Evolutionary conservation across 2,113 vertebrate genomes (phyloP), one percentile per base, ranked within the genome.

Genomic region (Hylia prasina): DNA sequence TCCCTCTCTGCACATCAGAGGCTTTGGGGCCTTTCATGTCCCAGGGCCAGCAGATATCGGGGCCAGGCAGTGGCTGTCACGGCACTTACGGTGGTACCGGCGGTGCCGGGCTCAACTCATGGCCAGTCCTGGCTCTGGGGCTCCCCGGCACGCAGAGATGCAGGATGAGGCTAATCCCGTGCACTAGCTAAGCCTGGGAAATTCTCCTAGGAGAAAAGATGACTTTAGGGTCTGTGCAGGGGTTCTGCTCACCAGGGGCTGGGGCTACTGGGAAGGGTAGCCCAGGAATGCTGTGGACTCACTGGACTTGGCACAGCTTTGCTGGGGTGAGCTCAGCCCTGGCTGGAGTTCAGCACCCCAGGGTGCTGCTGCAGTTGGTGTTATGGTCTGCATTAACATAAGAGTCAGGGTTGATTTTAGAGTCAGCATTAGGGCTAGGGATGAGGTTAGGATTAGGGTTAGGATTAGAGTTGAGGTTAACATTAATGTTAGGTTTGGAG

Each of bases 21-120:
- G 85, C 64, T 96, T 90, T 78, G 79, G 22, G 56, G 68, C 76
- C 91, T 94, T 97, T 95, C 86, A 89, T 89, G 88, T 94, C 89
- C 11, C 68, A 21, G 68, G 70, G 66, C 88, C 72, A 42, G 92
- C 76, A 83, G 83, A 81, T 70, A 58, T 19, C 3, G 15, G 95
- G 86, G 89, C 91, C 89, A 94, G 93, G 88, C 76, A 0, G 79
- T 40, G 95, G 68, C 89, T 95, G 94, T 83, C 82, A 95, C 88
- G 0, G 83, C 42, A 33, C 28, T 92, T 3, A 12, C 20, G 1
- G 15, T 4, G 1, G 33, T 65, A 63, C 72, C 1, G 0, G 53
- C 1, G 0, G 87, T 80, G 72, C 90, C 1, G 15, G 81, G 90
- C 69, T 89, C 69, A 51, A 47, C 15, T 2, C 50, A 33, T 0